These are phyloP conservation scores for Spicauda simplicius DNA, from an alignment of 2,888 invertebrate species.

Conservation along the genomic window DNA sequence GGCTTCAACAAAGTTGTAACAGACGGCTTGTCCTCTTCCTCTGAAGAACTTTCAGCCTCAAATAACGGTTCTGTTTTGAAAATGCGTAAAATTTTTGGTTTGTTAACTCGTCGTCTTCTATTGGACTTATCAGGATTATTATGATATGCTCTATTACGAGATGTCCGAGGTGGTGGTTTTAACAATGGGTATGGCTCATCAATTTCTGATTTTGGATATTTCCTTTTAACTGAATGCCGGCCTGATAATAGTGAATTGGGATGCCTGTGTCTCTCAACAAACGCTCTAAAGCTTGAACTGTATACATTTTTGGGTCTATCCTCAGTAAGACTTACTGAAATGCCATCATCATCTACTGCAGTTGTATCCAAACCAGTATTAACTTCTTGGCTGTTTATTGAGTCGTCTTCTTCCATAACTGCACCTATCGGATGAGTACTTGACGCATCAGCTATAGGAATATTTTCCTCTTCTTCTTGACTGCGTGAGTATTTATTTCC, in stretches of 20 bases:
- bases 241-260: constrained; percentile 59
- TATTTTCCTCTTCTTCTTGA: constrained; percentile 77
- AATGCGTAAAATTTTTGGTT: constrained; percentile 62
- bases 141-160: constrained; percentile 53
- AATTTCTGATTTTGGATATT: constrained; percentile 64
- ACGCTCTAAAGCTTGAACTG: constrained; percentile 52
- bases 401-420: constrained; percentile 74
- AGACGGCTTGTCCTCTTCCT: constrained; percentile 51
- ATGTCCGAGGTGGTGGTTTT: constrained; percentile 67
- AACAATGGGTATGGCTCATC: constrained; percentile 74
- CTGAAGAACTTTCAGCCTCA: constrained; percentile 54
- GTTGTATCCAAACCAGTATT: constrained; percentile 57
- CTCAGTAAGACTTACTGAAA: constrained; percentile 54
- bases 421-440: constrained; percentile 78
- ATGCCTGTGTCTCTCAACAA: constrained; percentile 62
- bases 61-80: constrained; percentile 69
- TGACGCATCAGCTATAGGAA: constrained; percentile 74
- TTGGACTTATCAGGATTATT: constrained; percentile 54
- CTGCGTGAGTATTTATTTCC: constrained; percentile 76
- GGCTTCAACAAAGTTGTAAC: constrained; percentile 63
- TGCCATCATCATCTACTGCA: constrained; percentile 57
- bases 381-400: constrained; percentile 58
- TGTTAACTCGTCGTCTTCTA: constrained; percentile 62
- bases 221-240: constrained; percentile 61
- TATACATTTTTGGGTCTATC: constrained; percentile 59